Conservation (phyloP, 1,140 invertebrate species). For the Pachypeltis micranthus region DNA sequence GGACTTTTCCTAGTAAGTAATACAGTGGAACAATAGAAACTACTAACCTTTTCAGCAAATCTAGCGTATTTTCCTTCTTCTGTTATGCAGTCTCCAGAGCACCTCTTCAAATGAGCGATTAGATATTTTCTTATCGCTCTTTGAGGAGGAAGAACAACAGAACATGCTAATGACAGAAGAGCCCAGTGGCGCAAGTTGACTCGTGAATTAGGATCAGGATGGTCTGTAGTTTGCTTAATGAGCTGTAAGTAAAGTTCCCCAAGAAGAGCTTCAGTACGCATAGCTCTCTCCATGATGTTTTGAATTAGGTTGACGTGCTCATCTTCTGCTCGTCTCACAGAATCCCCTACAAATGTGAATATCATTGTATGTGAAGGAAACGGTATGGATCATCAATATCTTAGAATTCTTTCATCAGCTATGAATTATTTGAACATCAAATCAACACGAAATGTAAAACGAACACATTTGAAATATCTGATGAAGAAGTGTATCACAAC, state of each 20-base stretch:
- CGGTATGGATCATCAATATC: too few relatives aligned
- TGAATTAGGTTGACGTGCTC: conserved; percentile 82
- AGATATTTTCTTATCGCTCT: conserved; percentile 62
- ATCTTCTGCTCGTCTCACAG: conserved; percentile 55
- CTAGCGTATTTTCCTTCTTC: conserved; percentile 91
- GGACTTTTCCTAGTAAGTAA: too few relatives aligned
- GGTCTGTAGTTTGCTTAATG: conserved; percentile 88
- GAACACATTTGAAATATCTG: too few relatives aligned
- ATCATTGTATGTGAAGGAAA: too few relatives aligned
- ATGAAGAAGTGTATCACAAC: too few relatives aligned
- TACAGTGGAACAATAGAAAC: conserved; percentile 13
- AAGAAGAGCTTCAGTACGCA: conserved; percentile 74
- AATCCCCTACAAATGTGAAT: conserved; percentile 35
- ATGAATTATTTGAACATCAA: too few relatives aligned
- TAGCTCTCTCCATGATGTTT: conserved; percentile 74
- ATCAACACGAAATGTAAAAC: too few relatives aligned
- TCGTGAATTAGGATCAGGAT: conserved; percentile 76
- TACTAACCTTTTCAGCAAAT: conserved; percentile 74
- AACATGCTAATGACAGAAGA: conserved; percentile 74
- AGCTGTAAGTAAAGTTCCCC: conserved; percentile 88
- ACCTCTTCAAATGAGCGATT: conserved; percentile 79
- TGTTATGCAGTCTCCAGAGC: conserved; percentile 74
- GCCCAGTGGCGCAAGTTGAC: conserved; percentile 88
- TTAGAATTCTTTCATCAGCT: too few relatives aligned
- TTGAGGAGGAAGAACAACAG: conserved; percentile 60